A percentile compares a stretch with the other conserved stretches of the same genome.
These are phyloP conservation scores for Brachyhypopomus occidentalis DNA, from an alignment of 2,113 vertebrate genomes.

Conservation along the genomic window DNA sequence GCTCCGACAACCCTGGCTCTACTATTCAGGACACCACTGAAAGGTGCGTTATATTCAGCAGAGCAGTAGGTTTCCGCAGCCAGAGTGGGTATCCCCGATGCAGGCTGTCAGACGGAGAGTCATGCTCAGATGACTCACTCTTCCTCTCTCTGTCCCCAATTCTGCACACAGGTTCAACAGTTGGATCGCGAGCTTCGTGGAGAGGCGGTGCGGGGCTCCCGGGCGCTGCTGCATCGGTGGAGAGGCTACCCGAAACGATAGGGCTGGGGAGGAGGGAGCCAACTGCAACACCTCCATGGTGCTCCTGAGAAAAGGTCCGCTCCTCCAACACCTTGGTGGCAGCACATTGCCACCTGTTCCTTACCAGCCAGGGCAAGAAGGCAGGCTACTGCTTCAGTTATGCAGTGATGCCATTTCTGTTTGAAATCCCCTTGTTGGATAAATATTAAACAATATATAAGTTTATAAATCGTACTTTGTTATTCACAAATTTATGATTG, in stretches of 20 bases:
- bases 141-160: too few relatives aligned
- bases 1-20: too few relatives aligned
- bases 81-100: too few relatives aligned
- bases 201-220: slow-evolving; percentile 41
- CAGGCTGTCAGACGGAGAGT: too few relatives aligned
- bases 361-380: too few relatives aligned
- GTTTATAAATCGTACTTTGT: slow-evolving; percentile 12
- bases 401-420: not conserved
- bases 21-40: too few relatives aligned
- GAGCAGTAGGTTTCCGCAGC: too few relatives aligned
- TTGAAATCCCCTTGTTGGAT: not conserved
- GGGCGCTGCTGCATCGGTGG: slow-evolving; percentile 54
- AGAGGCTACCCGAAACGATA: slow-evolving; percentile 59
- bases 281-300: slow-evolving; percentile 74
- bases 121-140: too few relatives aligned
- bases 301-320: slow-evolving; percentile 73
- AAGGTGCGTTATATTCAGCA: too few relatives aligned
- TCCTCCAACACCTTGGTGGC: not conserved
- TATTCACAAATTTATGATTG: not conserved
- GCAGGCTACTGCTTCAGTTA: not conserved
- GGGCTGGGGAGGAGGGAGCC: slow-evolving; percentile 63
- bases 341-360: too few relatives aligned
- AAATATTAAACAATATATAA: not conserved
- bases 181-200: slow-evolving; percentile 66
- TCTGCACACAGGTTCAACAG: slow-evolving; percentile 72